Conservation (phyloP, 2,888 invertebrate species). For the Harpalus rufipes region DNA sequence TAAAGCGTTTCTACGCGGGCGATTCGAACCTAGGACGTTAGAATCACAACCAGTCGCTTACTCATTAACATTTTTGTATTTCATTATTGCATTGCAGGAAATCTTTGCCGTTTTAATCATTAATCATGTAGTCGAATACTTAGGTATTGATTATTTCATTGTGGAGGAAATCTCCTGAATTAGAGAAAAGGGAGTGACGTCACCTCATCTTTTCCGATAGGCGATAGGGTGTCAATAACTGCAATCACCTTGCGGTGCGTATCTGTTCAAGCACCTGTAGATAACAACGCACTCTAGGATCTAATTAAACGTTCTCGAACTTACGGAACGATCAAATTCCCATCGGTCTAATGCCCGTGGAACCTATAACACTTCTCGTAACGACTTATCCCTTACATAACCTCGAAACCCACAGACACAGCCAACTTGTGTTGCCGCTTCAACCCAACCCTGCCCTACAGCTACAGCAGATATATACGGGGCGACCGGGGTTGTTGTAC, state of each 20-base stretch:
- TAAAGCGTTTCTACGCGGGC: too few species aligned
- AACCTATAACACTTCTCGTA: slow-evolving; percentile 55
- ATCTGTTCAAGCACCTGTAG: slow-evolving; percentile 37
- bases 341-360: slow-evolving; percentile 48
- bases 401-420: slow-evolving; percentile 43
- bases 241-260: neutral
- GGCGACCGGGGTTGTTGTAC: neutral
- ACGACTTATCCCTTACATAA: slow-evolving; percentile 57
- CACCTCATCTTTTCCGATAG: neutral
- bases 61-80: too few species aligned
- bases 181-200: neutral
- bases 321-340: slow-evolving; percentile 56
- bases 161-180: neutral
- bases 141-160: too few species aligned
- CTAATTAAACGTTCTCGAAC: slow-evolving; percentile 55
- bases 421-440: slow-evolving; percentile 35
- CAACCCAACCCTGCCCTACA: neutral
- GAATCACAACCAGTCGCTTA: too few species aligned
- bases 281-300: slow-evolving; percentile 48
- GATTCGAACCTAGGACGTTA: too few species aligned
- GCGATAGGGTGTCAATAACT: slow-evolving; percentile 11
- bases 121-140: too few species aligned
- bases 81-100: too few species aligned
- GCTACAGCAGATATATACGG: neutral
- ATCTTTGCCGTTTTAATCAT: too few species aligned